Conservation (phyloP, 2,888 invertebrate genomes). For the Lasiommata megera region DNA sequence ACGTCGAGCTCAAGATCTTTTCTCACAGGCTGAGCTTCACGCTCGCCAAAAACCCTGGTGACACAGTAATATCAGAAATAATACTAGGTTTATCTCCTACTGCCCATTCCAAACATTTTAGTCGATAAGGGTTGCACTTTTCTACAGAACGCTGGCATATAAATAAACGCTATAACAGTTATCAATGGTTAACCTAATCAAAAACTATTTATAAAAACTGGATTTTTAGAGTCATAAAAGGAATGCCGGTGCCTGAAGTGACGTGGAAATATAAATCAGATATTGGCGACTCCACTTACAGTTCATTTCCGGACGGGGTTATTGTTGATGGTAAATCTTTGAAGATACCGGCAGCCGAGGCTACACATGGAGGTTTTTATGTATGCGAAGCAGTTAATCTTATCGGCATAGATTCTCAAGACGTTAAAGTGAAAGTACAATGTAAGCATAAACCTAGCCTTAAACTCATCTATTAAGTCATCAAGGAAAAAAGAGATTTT, state of each 20-base stretch:
- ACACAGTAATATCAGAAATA: no score
- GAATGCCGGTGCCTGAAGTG: slow-evolving; percentile 54
- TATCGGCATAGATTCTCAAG: slow-evolving; percentile 44
- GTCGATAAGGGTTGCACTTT: no score
- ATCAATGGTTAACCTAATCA: no score
- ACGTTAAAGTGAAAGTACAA: slow-evolving; percentile 49
- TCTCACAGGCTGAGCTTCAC: no score
- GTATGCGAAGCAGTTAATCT: slow-evolving; percentile 55
- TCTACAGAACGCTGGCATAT: no score
- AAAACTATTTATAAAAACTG: no score
- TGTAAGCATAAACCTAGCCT: slow-evolving; percentile 45
- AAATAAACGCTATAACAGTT: no score
- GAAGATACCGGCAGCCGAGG: slow-evolving; percentile 44
- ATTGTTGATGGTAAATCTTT: slow-evolving; percentile 38
- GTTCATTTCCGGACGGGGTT: slow-evolving; percentile 45
- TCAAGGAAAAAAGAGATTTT: neutral
- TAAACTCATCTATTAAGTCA: no score
- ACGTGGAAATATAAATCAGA: slow-evolving; percentile 52
- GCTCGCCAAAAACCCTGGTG: no score
- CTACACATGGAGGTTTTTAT: slow-evolving; percentile 51
- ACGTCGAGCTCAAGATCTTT: no score
- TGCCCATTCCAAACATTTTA: no score
- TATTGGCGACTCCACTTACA: slow-evolving; percentile 37
- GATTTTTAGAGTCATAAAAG: slow-evolving; percentile 49
- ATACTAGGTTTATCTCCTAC: no score